phyloP scores from a whole-genome alignment of 2,888 invertebrate genomes.

The Agrochola macilenta region DNA sequence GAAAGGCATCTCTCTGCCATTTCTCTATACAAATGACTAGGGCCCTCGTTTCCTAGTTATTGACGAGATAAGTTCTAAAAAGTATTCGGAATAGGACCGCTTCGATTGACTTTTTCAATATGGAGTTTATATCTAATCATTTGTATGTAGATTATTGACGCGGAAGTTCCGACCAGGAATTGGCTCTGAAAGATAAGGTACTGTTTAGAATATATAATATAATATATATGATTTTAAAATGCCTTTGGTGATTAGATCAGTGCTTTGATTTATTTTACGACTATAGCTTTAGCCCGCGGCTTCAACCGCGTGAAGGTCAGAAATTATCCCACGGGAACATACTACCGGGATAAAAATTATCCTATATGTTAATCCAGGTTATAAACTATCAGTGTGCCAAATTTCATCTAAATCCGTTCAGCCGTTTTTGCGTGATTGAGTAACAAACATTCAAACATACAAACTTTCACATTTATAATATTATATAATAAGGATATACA shows the following conservation, averaged over 20 bases:
- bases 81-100: not conserved
- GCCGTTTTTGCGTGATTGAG: too few relatives aligned
- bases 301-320: too few relatives aligned
- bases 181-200: not conserved
- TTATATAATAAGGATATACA: too few relatives aligned
- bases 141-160: constrained; percentile 4
- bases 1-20: constrained; percentile 45
- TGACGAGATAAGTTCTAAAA: constrained; percentile 10
- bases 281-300: too few relatives aligned
- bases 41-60: constrained; percentile 43
- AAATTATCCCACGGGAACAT: too few relatives aligned
- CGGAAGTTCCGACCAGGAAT: not conserved
- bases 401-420: too few relatives aligned
- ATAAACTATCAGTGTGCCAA: too few relatives aligned
- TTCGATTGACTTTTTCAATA: constrained; percentile 6
- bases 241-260: not conserved
- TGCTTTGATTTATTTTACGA: not conserved
- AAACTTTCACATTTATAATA: too few relatives aligned
- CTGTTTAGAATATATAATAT: not conserved
- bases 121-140: not conserved
- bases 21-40: constrained; percentile 46
- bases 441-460: too few relatives aligned
- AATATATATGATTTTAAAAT: not conserved
- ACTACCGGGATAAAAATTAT: too few relatives aligned
- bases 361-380: too few relatives aligned